Conservation (phyloP, 2,797 vertebrate genomes). For the Tadarida brasiliensis region DNA sequence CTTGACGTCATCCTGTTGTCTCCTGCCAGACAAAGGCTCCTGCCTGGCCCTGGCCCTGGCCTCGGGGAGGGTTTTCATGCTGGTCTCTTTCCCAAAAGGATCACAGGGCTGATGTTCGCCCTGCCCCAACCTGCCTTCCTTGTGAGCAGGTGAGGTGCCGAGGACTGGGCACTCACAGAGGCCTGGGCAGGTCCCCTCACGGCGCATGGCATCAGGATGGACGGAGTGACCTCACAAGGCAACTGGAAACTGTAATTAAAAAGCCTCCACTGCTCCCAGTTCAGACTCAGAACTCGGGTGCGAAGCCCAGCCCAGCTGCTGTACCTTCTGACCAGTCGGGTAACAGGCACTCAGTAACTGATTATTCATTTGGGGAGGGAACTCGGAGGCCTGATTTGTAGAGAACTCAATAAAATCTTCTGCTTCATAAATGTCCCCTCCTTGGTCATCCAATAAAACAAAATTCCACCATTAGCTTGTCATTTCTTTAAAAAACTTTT, state of each 20-base stretch:
- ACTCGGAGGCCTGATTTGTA: neutral
- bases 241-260: neutral
- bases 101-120: neutral
- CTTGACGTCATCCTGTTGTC: neutral
- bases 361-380: neutral
- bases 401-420: neutral
- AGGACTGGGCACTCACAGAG: neutral
- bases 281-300: neutral
- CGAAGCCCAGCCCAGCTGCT: neutral
- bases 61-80: neutral
- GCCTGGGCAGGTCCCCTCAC: neutral
- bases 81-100: neutral
- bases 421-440: neutral
- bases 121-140: neutral
- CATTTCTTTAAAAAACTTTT: neutral
- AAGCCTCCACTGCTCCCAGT: neutral
- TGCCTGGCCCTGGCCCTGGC: neutral
- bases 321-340: neutral
- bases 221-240: neutral
- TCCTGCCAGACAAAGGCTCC: conserved; percentile 29
- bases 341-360: neutral
- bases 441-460: neutral
- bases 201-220: neutral
- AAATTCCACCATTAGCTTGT: neutral
- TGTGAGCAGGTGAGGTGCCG: neutral